A percentile compares a stretch with the other conserved stretches of the same genome.
phyloP scores from a whole-genome alignment of 92 coral and sea anemone genomes.

The Bergia sp. region DNA sequence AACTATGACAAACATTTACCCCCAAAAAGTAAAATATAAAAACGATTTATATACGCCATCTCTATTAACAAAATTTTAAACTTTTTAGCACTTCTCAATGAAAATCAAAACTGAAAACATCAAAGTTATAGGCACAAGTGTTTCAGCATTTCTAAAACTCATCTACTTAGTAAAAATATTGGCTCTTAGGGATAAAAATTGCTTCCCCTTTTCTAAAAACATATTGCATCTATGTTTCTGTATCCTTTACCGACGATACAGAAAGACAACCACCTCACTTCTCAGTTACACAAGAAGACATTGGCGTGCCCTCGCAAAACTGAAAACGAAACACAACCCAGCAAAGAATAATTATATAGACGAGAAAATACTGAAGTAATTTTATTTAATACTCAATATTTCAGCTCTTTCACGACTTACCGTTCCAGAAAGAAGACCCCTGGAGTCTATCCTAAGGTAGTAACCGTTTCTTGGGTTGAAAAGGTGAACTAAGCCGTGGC shows the following conservation, averaged over 20 bases:
- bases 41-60: background rate
- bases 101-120: too few species aligned
- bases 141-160: too few species aligned
- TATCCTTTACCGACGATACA: background rate
- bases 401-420: slow-evolving; percentile 42
- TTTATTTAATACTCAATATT: background rate
- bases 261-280: too few species aligned
- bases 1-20: background rate
- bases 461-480: slow-evolving; percentile 49
- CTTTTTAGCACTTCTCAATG: too few species aligned
- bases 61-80: background rate
- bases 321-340: background rate
- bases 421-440: slow-evolving; percentile 65
- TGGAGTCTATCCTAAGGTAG: slow-evolving; percentile 69
- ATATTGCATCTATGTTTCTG: background rate
- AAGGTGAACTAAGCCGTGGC: slow-evolving; percentile 60
- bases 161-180: too few species aligned
- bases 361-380: background rate
- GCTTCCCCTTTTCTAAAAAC: background rate
- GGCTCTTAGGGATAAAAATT: background rate
- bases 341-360: background rate
- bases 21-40: too few species aligned
- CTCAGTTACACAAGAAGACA: too few species aligned
- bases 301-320: background rate
- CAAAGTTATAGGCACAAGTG: background rate